Conservation (phyloP, 2,888 invertebrate species). For the Ormyrus nitidulus region DNA sequence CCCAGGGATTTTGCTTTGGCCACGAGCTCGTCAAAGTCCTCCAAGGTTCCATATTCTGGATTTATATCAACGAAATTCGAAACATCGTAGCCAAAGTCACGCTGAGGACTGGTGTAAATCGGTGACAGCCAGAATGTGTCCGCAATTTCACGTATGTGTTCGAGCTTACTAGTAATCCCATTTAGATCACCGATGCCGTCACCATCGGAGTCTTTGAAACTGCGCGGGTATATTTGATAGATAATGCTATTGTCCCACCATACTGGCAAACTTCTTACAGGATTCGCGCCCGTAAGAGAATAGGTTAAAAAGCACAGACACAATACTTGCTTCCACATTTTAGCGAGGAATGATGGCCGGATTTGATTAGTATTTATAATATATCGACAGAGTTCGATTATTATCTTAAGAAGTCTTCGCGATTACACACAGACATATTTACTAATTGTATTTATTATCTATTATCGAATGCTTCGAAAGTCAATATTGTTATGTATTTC, state of each 20-base stretch:
- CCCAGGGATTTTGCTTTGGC: slow-evolving; percentile 72
- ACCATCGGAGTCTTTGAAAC: slow-evolving; percentile 89
- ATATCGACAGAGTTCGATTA: neutral
- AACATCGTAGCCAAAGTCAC: slow-evolving; percentile 83
- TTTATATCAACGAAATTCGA: slow-evolving; percentile 79
- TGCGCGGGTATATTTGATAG: slow-evolving; percentile 92
- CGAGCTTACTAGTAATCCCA: slow-evolving; percentile 71
- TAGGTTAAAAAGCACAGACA: too few relatives aligned
- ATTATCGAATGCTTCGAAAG: too few relatives aligned
- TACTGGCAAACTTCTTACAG: neutral
- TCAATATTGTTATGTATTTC: too few relatives aligned
- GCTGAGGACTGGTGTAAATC: slow-evolving; percentile 82
- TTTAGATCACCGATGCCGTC: slow-evolving; percentile 65
- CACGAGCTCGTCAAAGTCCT: slow-evolving; percentile 77
- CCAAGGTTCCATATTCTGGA: slow-evolving; percentile 78
- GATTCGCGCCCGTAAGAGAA: neutral
- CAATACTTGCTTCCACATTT: too few relatives aligned
- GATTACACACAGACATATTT: slow-evolving; percentile 57
- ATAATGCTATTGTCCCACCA: slow-evolving; percentile 91
- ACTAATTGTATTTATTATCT: too few relatives aligned
- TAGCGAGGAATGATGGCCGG: too few relatives aligned
- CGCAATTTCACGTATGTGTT: slow-evolving; percentile 79
- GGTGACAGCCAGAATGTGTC: slow-evolving; percentile 84
- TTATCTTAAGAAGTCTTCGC: slow-evolving; percentile 55
- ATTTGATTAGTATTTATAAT: too few relatives aligned